Evolutionary conservation across 2,113 vertebrate species (phyloP).

Genomic region (Myrmophylax atrothorax): DNA sequence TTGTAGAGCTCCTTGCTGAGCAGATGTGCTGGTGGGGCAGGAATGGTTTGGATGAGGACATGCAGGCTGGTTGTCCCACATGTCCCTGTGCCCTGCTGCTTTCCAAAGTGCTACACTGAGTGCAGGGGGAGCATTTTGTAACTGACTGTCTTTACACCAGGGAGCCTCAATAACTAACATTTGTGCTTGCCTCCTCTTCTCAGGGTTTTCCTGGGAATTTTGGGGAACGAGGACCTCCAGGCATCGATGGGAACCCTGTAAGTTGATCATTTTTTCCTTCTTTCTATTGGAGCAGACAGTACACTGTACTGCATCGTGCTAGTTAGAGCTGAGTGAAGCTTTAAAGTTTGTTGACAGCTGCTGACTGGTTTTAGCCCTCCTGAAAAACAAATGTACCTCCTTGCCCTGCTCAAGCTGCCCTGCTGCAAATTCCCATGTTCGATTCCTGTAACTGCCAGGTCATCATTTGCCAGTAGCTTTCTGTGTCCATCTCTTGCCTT

Average conservation of each 20-base stretch:
- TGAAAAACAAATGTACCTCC: not conserved
- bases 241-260: slow-evolving; percentile 96
- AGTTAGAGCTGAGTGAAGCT: not conserved
- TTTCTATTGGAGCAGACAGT: not conserved
- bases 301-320: not conserved
- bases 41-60: not conserved
- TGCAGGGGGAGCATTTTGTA: not conserved
- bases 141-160: not conserved
- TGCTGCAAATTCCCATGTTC: not conserved
- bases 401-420: not conserved
- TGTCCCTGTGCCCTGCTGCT: not conserved
- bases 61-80: not conserved
- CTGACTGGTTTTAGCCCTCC: not conserved
- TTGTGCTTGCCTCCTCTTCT: slow-evolving; percentile 28
- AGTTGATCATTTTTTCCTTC: slow-evolving; percentile 64
- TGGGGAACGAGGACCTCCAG: slow-evolving; percentile 94
- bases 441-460: not conserved
- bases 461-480: not conserved
- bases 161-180: not conserved
- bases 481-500: not conserved
- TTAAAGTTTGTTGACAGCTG: not conserved
- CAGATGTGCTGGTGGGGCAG: not conserved
- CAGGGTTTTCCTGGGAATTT: slow-evolving; percentile 97
- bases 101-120: not conserved
- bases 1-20: not conserved